Conservation (phyloP, 2,888 invertebrate genomes). For the Stenoptilia bipunctidactyla region DNA sequence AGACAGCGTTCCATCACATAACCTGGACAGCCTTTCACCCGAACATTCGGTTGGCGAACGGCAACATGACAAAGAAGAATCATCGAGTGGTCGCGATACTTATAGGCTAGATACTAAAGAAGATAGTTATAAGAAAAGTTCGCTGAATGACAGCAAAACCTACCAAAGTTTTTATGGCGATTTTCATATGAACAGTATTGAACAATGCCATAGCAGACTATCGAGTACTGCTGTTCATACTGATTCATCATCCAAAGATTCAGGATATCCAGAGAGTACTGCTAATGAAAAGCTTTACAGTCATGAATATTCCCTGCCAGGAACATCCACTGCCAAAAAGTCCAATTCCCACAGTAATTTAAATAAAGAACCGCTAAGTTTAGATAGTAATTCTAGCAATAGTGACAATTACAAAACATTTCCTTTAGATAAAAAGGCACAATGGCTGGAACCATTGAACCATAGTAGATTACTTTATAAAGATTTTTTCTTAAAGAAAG, state of each 20-base stretch:
- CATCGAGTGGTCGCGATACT: constrained; percentile 18
- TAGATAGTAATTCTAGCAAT: constrained; percentile 41
- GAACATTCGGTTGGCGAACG: constrained; percentile 33
- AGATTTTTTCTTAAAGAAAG: constrained; percentile 58
- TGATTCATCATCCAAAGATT: constrained; percentile 58
- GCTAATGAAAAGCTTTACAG: constrained; percentile 41
- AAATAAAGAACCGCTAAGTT: constrained; percentile 44
- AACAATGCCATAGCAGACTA: constrained; percentile 32
- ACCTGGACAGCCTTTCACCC: constrained; percentile 38
- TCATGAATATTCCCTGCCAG: constrained; percentile 43
- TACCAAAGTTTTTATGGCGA: constrained; percentile 53
- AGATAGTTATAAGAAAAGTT: constrained; percentile 24
- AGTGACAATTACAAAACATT: constrained; percentile 32
- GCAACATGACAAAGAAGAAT: constrained; percentile 17
- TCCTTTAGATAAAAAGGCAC: constrained; percentile 29
- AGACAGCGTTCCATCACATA: constrained; percentile 52
- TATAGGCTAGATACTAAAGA: constrained; percentile 23
- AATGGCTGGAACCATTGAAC: constrained; percentile 45
- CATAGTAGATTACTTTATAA: constrained; percentile 59
- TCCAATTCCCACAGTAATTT: constrained; percentile 28
- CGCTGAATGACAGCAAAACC: constrained; percentile 34
- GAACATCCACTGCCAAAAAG: constrained; percentile 31
- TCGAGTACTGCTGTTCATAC: constrained; percentile 43
- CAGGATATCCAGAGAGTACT: constrained; percentile 52
- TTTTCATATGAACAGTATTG: constrained; percentile 30